Percentiles rank a stretch among this genome's conserved stretches.
Evolutionary conservation across 2,888 invertebrate species (phyloP).

Genomic region (Entomobrya proxima): DNA sequence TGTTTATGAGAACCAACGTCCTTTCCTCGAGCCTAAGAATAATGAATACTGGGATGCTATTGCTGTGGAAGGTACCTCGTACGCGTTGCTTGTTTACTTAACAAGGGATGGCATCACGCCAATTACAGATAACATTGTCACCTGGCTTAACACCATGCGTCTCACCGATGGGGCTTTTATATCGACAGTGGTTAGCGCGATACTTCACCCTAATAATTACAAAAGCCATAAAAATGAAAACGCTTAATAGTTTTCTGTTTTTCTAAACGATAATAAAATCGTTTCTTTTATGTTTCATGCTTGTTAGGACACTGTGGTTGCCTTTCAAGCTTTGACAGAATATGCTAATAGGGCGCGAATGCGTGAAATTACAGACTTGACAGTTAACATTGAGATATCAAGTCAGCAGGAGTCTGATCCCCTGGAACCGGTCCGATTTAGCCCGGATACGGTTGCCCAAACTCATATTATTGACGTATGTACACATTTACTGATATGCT

Average conservation of each 20-base stretch:
- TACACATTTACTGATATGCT: background rate
- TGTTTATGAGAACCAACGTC: slow-evolving; percentile 78
- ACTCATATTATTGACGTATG: slow-evolving; percentile 76
- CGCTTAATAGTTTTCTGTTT: background rate
- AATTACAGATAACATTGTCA: slow-evolving; percentile 77
- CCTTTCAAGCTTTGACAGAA: slow-evolving; percentile 79
- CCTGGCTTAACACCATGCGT: slow-evolving; percentile 78
- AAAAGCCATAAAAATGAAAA: slow-evolving; percentile 8
- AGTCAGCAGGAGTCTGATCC: slow-evolving; percentile 74
- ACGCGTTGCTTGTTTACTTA: slow-evolving; percentile 79
- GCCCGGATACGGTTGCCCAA: slow-evolving; percentile 75
- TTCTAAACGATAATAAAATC: background rate
- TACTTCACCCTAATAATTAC: too few species aligned
- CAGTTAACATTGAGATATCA: slow-evolving; percentile 77
- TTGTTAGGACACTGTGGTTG: slow-evolving; percentile 79
- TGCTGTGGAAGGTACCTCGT: slow-evolving; percentile 80
- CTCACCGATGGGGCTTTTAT: slow-evolving; percentile 78
- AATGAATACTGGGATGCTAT: slow-evolving; percentile 79
- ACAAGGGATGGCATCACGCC: slow-evolving; percentile 77
- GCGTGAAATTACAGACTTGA: slow-evolving; percentile 78
- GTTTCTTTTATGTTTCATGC: slow-evolving; percentile 15
- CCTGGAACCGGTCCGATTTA: slow-evolving; percentile 75
- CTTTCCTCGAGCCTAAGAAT: slow-evolving; percentile 78
- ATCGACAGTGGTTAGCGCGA: slow-evolving; percentile 77
- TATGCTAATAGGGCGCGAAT: slow-evolving; percentile 78